Evolutionary conservation across 2,113 vertebrate species (phyloP), one percentile per base, ranked within the genome.

Genomic region (Pachyramphus minor): DNA sequence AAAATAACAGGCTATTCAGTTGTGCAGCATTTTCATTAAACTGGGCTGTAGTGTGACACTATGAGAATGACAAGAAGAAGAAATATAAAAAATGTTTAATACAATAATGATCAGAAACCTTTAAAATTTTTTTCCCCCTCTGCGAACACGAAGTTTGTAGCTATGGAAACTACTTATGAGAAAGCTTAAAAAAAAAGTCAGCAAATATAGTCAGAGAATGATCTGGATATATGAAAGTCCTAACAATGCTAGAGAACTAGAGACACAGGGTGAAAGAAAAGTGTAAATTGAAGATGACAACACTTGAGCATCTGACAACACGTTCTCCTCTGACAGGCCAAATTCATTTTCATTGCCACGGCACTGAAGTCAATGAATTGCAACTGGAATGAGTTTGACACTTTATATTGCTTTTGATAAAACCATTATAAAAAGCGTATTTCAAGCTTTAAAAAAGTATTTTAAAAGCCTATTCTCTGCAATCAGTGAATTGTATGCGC

Each of bases 241-340:
- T 93, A 95, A 94, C 88, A 89, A 92, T 94, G 92, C 93, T 8
- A 71, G 76, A 94, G 87, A 90, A 64, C 90, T 58, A 75, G 66
- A 94, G 82, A 42, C 84, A 69, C 9, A 0, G 86, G 88, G 93
- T 84, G 72, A 95, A 92, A 92, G 90, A 31, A 7, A 96, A 81
- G 96, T 84, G 94, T 93, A 95, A 95, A 97, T 92, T 96, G 90
- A 95, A 93, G 92, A 92, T 93, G 96, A 97, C 96, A 96, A 95
- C 92, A 64, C 90, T 89, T 53, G 77, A 82, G 86, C 45, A 37
- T 81, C 88, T 90, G 88, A 93, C 88, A 96, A 94, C 92, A 82
- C 49, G 16, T 66, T 92, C 93, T 95, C 56, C 76, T 93, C 79
- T 0, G 30, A 91, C 84, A 93, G 92, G 80, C 83, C 93, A 84